Evolutionary conservation across 2,888 invertebrate species (phyloP).

Genomic region (Lasioglossum lativentre): DNA sequence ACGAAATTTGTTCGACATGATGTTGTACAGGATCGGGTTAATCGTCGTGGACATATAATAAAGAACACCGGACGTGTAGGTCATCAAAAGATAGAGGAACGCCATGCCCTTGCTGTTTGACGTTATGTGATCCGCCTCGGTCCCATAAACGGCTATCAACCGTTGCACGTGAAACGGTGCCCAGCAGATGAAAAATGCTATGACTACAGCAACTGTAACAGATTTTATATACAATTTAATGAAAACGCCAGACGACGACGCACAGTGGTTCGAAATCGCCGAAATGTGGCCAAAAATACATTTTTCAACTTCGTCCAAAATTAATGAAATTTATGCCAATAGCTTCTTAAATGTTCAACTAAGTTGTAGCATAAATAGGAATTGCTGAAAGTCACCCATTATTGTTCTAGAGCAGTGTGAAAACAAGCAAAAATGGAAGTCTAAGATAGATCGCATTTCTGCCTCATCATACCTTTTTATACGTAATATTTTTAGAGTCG

Average conservation of each 20-base stretch:
- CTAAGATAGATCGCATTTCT: too few species aligned
- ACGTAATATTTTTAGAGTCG: too few species aligned
- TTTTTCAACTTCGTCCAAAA: too few species aligned
- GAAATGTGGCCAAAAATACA: too few species aligned
- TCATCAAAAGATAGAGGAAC: slow-evolving; percentile 89
- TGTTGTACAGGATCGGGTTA: slow-evolving; percentile 96
- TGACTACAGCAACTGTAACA: slow-evolving; percentile 93
- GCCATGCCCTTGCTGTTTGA: slow-evolving; percentile 84
- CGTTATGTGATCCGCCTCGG: slow-evolving; percentile 83
- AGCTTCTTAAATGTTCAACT: too few species aligned
- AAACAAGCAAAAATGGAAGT: too few species aligned
- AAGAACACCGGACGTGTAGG: slow-evolving; percentile 94
- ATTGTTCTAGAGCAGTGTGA: too few species aligned
- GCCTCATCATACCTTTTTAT: too few species aligned
- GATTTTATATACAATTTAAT: slow-evolving; percentile 34
- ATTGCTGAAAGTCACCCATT: too few species aligned
- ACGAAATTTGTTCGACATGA: slow-evolving; percentile 97
- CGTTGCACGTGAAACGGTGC: slow-evolving; percentile 97
- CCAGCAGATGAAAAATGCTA: slow-evolving; percentile 96
- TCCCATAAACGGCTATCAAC: slow-evolving; percentile 91
- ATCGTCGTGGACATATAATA: slow-evolving; percentile 97
- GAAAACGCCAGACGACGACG: background rate
- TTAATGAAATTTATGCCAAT: too few species aligned
- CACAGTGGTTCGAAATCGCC: too few species aligned
- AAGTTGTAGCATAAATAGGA: too few species aligned